A percentile compares a stretch with the other conserved stretches of the same genome.
Evolutionary conservation across 1,140 invertebrate species (phyloP).

Genomic region (Radopholus similis): DNA sequence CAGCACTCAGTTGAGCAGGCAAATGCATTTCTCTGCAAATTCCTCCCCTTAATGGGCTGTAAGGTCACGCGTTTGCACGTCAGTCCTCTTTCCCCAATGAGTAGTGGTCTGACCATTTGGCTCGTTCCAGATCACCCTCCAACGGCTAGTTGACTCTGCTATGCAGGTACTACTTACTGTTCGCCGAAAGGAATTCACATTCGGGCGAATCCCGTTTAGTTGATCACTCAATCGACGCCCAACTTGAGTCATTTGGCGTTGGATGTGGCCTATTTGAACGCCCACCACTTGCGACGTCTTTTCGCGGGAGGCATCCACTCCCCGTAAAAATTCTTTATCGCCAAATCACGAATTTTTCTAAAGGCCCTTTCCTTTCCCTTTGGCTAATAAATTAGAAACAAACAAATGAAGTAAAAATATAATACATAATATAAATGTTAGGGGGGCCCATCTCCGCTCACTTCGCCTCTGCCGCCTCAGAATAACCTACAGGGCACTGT

Average conservation of each 20-base stretch:
- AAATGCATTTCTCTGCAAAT: constrained; percentile 44
- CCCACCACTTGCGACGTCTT: constrained; percentile 27
- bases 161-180: constrained; percentile 18
- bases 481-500: constrained; percentile 53
- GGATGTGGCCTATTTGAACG: constrained; percentile 49
- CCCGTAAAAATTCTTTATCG: background rate
- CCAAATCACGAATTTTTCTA: background rate
- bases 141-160: constrained; percentile 46
- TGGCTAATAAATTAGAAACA: too few species aligned
- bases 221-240: constrained; percentile 26
- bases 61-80: constrained; percentile 56
- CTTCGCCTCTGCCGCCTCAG: constrained; percentile 49
- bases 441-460: constrained; percentile 35
- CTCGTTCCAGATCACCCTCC: constrained; percentile 23
- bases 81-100: background rate
- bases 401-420: too few species aligned
- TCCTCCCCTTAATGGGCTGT: constrained; percentile 43
- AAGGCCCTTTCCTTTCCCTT: too few species aligned
- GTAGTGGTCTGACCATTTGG: background rate
- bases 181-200: too few species aligned
- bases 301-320: constrained; percentile 13
- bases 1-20: constrained; percentile 51
- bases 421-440: too few species aligned
- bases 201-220: background rate
- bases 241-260: constrained; percentile 45